Evolutionary conservation across 1,140 invertebrate genomes (phyloP).

Genomic region (Aphelinus certus): DNA sequence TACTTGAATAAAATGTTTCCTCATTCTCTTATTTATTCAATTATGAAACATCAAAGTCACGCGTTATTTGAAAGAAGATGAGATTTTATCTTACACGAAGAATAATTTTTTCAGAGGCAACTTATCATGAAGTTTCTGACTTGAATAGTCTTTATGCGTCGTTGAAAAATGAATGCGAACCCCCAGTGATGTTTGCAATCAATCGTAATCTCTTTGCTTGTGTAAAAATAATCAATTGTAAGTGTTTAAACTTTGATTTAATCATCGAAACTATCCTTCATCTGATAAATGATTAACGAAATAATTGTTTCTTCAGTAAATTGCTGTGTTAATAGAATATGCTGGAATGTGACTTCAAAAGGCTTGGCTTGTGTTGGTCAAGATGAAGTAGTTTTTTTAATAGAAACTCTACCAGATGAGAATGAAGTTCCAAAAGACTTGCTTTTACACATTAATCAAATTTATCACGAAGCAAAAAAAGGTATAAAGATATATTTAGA

Average conservation of each 20-base stretch:
- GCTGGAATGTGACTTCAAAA: conserved; percentile 84
- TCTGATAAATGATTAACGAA: background rate
- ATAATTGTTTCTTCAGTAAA: conserved; percentile 71
- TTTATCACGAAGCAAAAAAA: conserved; percentile 83
- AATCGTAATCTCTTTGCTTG: conserved; percentile 82
- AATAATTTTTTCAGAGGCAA: conserved; percentile 63
- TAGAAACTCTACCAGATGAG: conserved; percentile 80
- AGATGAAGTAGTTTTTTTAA: conserved; percentile 84
- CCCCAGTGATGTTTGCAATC: conserved; percentile 79
- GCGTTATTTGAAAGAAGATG: too few relatives aligned
- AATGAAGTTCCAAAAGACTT: conserved; percentile 79
- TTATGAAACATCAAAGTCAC: too few relatives aligned
- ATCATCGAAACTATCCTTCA: too few relatives aligned
- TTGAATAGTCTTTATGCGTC: conserved; percentile 64
- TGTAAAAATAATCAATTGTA: conserved; percentile 81
- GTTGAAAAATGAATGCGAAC: conserved; percentile 68
- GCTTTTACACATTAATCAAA: conserved; percentile 78
- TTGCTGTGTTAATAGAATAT: conserved; percentile 82
- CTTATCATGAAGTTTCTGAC: conserved; percentile 69
- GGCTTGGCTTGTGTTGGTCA: conserved; percentile 86
- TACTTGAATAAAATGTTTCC: too few relatives aligned
- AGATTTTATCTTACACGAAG: too few relatives aligned
- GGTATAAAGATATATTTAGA: conserved; percentile 62
- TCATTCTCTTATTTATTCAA: too few relatives aligned
- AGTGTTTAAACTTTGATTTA: conserved; percentile 57